Evolutionary conservation across 2,113 vertebrate genomes (phyloP), one percentile per base, ranked within the genome.

Genomic region (Piaya cayana): DNA sequence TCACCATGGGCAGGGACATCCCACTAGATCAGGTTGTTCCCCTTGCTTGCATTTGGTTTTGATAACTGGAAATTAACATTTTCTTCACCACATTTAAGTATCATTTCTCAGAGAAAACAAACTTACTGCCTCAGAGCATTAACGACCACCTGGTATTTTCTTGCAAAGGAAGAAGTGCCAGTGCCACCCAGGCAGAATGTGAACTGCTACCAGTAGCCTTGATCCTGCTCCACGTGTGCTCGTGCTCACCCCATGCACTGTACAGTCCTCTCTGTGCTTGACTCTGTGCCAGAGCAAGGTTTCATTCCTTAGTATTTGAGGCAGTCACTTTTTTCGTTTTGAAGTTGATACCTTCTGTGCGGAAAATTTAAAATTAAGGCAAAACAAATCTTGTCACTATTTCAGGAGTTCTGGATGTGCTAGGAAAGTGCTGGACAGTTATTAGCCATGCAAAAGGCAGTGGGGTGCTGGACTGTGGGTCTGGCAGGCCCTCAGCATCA

Each of bases 181-280:
- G 37, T 29, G 49, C 5, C 11, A 26, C 27, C 4, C 9, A 53
- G 62, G n/a, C 59, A 64, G 17, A 36, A 26, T 0, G 0, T 2
- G 4, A 63, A 2, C n/a, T 42, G 42, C 22, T 36, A 9, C n/a
- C 45, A 11, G 39, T 4, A 76, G 50, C 22, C 72, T 67, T 16
- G 50, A 9, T 29, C 43, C 49, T n/a, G 62, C 67, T 39, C 42
- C 37, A 1, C 0, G 6, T 4, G 18, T 11, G 16, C 64, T 18
- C 3, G 7, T 16, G 14, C 69, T 72, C 36, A 21, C 56, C 15
- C 23, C 19, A 2, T 2, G 23, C 36, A 5, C 47, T 5, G 5
- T 1, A 20, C 13, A 32, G 50, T 2, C 34, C 26, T 32, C 58
- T 32, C 15, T 3, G 23, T 20, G 17, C 50, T 82, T 47, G 10